A percentile compares a stretch with the other conserved stretches of the same genome.
Conservation (phyloP, 2,113 vertebrate genomes). For the Xenopus tropicalis region DNA sequence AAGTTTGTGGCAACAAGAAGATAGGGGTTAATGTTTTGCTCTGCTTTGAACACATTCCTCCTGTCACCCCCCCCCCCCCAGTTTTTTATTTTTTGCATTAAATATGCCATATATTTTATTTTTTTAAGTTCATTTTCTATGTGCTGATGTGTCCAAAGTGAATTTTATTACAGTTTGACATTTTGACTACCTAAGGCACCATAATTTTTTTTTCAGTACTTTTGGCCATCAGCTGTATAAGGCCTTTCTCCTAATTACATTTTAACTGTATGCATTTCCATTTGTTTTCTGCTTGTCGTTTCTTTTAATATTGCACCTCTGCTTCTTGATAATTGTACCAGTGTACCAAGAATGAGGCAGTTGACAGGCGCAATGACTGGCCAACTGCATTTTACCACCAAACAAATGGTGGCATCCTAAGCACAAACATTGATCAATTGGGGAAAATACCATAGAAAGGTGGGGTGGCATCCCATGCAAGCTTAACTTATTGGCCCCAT, state of each 20-base stretch:
- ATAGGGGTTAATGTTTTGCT: background rate
- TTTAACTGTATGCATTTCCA: too few species aligned
- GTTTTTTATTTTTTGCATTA: background rate
- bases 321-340: background rate
- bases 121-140: background rate
- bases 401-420: too few species aligned
- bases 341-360: background rate
- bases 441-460: background rate
- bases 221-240: too few species aligned
- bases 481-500: too few species aligned
- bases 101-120: background rate
- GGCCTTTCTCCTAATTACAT: too few species aligned
- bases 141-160: background rate
- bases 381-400: background rate
- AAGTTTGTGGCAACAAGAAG: background rate
- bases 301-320: too few species aligned
- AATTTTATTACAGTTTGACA: background rate
- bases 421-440: too few species aligned
- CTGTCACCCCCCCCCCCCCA: background rate
- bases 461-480: background rate
- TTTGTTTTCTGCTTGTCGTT: too few species aligned
- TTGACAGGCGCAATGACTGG: background rate
- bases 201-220: background rate
- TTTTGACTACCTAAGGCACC: background rate
- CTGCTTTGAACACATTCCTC: background rate